A percentile compares a stretch with the other conserved stretches of the same genome.
These are phyloP conservation scores for Thymallus thymallus DNA, from an alignment of 2,113 vertebrate species.

Conservation along the genomic window DNA sequence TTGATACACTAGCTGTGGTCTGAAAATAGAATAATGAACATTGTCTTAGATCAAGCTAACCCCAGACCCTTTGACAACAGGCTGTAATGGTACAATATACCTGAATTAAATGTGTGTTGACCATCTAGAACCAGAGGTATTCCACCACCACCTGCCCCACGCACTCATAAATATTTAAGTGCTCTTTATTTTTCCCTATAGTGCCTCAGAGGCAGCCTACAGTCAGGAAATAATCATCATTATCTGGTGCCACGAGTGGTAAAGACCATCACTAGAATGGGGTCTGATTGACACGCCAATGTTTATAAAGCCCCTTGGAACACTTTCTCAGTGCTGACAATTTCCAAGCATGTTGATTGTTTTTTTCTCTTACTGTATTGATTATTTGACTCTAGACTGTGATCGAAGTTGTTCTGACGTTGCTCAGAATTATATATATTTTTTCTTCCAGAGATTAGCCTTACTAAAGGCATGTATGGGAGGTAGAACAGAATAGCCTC, in stretches of 20 bases:
- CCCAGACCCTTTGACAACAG: background rate
- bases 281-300: constrained; percentile 54
- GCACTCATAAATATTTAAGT: constrained; percentile 42
- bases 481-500: constrained; percentile 43
- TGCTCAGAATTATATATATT: constrained; percentile 40
- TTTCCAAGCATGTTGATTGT: constrained; percentile 23
- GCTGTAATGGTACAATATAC: background rate
- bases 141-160: constrained; percentile 8
- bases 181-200: constrained; percentile 10
- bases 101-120: background rate
- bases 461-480: constrained; percentile 50
- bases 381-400: constrained; percentile 44
- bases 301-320: constrained; percentile 50
- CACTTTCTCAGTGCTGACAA: constrained; percentile 31
- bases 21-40: background rate
- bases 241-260: constrained; percentile 26
- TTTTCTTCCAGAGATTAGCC: constrained; percentile 56
- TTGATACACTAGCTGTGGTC: background rate
- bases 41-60: background rate
- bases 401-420: constrained; percentile 31
- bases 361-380: constrained; percentile 18
- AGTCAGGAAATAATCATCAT: constrained; percentile 68
- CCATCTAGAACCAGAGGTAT: constrained; percentile 3
- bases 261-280: constrained; percentile 52
- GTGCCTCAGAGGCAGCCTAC: constrained; percentile 51